Base-by-base conservation (phyloP, 2,113 vertebrate species). In the Tetraodon nigroviridis region DNA sequence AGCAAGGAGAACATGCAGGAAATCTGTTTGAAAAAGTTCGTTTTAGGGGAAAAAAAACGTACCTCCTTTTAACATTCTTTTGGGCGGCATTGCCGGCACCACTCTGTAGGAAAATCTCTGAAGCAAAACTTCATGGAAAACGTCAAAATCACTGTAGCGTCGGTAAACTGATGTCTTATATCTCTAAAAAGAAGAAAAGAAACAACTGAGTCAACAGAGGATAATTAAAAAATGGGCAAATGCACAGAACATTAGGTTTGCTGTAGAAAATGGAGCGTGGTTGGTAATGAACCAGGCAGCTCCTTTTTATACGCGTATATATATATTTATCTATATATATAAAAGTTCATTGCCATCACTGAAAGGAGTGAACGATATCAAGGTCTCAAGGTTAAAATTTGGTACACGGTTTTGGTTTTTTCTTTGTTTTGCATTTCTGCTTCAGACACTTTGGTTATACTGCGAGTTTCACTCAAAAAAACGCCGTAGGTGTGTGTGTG, bases 31-130 rank as follows among this genome's bases (percentile, higher is more conserved):
- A 16, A 37, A 17, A 51, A 40, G 61, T 59, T 20, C 21, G 15
- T 53, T 40, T 29, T 4, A 61, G 58, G 27, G 2, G 2, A 37
- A 37, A 37, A 37, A 37, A n/a, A 8, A 79, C 64, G 0, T 78
- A 98, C 97, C 97, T 93, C 94, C 94, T 75, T 92, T 92, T 46
- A 99, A 84, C 90, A 94, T 90, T 70, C 95, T 92, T 82, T 99
- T 99, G 2, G 96, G 97, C 0, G 97, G 97, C 24, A 99, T 88
- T 0, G 93, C 91, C 0, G 97, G 97, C 51, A 99, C 96, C 84
- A 95, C 92, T 12, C 97, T 92, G 74, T 99, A 99, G 0, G 95
- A 91, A 72, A 94, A 99, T 70, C 92, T 94, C 82, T 96, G 94
- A 4, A 99, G 91, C 79, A 99, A 86, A 76, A 92, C 84, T 80